phyloP scores from a whole-genome alignment of 2,888 invertebrate species.

The Subacronicta megacephala region DNA sequence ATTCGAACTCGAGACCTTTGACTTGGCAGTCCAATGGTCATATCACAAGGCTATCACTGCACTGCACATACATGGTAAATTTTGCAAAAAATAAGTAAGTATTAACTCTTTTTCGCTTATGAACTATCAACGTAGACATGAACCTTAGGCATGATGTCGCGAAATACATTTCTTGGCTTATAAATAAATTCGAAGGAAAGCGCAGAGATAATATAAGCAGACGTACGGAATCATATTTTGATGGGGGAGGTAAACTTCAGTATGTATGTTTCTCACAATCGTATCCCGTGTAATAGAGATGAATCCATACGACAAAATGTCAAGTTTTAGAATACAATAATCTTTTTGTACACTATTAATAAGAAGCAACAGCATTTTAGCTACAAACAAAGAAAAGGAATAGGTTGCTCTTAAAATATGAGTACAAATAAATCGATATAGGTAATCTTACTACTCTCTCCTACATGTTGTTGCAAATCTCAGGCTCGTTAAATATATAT shows the following conservation, averaged over 20 bases:
- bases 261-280: constrained; percentile 58
- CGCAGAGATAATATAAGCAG: constrained; percentile 68
- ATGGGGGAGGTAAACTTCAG: constrained; percentile 54
- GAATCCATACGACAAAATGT: constrained; percentile 10
- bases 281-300: constrained; percentile 34
- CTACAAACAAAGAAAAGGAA: constrained; percentile 5
- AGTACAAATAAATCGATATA: no score
- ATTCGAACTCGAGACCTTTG: no score
- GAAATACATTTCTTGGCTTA: constrained; percentile 73
- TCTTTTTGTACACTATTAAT: no score
- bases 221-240: constrained; percentile 68
- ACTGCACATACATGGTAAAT: constrained; percentile 13
- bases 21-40: no score
- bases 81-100: no score
- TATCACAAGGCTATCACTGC: no score
- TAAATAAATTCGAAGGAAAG: constrained; percentile 70
- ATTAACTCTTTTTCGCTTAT: constrained; percentile 53
- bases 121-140: constrained; percentile 67
- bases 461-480: no score
- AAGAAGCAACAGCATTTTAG: no score
- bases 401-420: no score
- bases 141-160: constrained; percentile 62
- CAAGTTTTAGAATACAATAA: no score
- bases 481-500: no score
- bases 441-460: no score